phyloP scores from a whole-genome alignment of 2,888 invertebrate genomes.

The Ochropleura plecta region DNA sequence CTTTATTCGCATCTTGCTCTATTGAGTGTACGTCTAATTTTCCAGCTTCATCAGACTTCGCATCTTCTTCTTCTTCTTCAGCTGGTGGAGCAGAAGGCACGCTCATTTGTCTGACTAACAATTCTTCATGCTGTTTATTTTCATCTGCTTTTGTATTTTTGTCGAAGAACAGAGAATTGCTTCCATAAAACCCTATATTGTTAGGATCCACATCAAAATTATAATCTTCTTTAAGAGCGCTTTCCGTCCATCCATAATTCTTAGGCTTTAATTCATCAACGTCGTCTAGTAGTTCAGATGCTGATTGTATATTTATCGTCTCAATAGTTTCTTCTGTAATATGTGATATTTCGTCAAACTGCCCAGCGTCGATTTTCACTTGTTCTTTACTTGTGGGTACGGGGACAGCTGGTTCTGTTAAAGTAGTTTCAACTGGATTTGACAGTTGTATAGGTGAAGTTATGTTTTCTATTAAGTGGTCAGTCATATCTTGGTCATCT shows the following conservation, averaged over 20 bases:
- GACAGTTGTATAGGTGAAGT: constrained; percentile 83
- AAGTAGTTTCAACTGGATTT: constrained; percentile 81
- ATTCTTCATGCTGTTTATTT: constrained; percentile 77
- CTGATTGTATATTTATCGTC: constrained; percentile 80
- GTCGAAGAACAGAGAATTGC: constrained; percentile 77
- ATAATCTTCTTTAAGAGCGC: constrained; percentile 67
- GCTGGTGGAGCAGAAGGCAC: constrained; percentile 80
- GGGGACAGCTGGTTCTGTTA: constrained; percentile 67
- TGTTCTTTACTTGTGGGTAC: constrained; percentile 37
- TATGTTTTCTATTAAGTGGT: constrained; percentile 85
- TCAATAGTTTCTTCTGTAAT: constrained; percentile 83
- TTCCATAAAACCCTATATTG: constrained; percentile 75
- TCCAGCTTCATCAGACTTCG: constrained; percentile 82
- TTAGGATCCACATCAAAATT: constrained; percentile 72
- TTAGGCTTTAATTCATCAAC: constrained; percentile 57
- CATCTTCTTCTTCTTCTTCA: constrained; percentile 84
- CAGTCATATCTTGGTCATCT: constrained; percentile 79
- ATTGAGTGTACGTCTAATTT: constrained; percentile 84
- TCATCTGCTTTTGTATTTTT: constrained; percentile 81
- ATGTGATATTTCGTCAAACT: constrained; percentile 76
- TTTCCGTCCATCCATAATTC: constrained; percentile 78
- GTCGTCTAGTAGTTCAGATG: constrained; percentile 77
- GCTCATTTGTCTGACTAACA: constrained; percentile 74
- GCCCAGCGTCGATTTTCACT: constrained; percentile 48
- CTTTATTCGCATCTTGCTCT: constrained; percentile 86